Percentiles rank a stretch among this genome's conserved stretches.
Evolutionary conservation across 2,888 invertebrate species (phyloP).

Genomic region (Athrips mouffetella): DNA sequence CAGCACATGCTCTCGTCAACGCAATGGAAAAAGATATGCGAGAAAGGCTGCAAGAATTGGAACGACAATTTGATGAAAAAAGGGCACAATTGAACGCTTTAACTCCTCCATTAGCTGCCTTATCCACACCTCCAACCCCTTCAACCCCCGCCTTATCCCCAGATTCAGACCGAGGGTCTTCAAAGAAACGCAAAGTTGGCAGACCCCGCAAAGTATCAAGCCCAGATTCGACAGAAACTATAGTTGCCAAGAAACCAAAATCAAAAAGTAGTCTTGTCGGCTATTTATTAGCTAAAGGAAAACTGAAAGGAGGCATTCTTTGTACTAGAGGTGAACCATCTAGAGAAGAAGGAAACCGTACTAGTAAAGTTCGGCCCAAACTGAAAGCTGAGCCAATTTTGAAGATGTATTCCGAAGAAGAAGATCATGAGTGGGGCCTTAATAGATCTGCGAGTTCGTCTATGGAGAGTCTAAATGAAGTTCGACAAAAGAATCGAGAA

Average conservation of each 20-base stretch:
- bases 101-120: conserved; percentile 73
- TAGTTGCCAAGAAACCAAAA: conserved; percentile 89
- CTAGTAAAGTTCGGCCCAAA: conserved; percentile 84
- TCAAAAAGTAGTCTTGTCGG: conserved; percentile 82
- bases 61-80: conserved; percentile 89
- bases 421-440: conserved; percentile 66
- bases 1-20: conserved; percentile 80
- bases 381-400: conserved; percentile 84
- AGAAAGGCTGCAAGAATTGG: conserved; percentile 87
- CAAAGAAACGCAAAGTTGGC: conserved; percentile 90
- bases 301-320: conserved; percentile 74
- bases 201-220: conserved; percentile 85
- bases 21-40: conserved; percentile 90
- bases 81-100: conserved; percentile 88
- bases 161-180: conserved; percentile 73
- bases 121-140: conserved; percentile 63
- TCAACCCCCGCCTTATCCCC: conserved; percentile 69
- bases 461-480: conserved; percentile 74
- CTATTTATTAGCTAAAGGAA: conserved; percentile 81
- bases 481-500: conserved; percentile 69
- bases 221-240: conserved; percentile 85
- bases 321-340: conserved; percentile 76
- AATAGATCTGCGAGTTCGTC: conserved; percentile 74
- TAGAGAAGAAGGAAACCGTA: conserved; percentile 63
- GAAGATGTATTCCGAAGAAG: conserved; percentile 79